Conservation (phyloP, 2,113 vertebrate genomes). For the Callopanchax toddi region DNA sequence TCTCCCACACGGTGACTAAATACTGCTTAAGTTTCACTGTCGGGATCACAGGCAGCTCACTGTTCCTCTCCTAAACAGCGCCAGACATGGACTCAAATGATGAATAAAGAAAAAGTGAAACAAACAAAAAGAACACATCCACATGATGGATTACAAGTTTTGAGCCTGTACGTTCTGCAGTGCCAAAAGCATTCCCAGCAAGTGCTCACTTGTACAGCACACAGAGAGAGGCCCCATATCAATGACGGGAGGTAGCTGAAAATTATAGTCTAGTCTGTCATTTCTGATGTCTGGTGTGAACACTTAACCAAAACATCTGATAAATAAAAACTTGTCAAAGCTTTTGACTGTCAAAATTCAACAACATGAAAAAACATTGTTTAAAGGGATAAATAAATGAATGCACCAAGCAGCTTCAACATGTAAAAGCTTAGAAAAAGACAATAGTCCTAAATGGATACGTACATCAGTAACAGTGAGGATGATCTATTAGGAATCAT, state of each 20-base stretch:
- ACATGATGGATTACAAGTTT: constrained; percentile 15
- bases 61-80: not conserved
- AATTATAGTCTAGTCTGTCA: constrained; percentile 8
- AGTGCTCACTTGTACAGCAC: constrained; percentile 57
- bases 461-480: too few species aligned
- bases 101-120: not conserved
- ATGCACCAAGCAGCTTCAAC: too few species aligned
- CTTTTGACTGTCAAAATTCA: too few species aligned
- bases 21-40: too few species aligned
- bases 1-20: too few species aligned
- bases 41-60: not conserved
- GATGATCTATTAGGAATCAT: too few species aligned
- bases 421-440: too few species aligned
- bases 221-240: constrained; percentile 31
- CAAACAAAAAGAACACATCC: not conserved
- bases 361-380: too few species aligned
- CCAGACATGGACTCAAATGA: not conserved
- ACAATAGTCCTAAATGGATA: too few species aligned
- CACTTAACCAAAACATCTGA: not conserved
- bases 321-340: too few species aligned
- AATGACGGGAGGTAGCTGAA: constrained; percentile 34
- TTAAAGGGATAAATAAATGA: too few species aligned
- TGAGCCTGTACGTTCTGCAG: constrained; percentile 36
- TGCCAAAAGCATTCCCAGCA: constrained; percentile 64
- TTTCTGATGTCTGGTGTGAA: not conserved